phyloP scores from a whole-genome alignment of 1,140 invertebrate species.

The silkworm (Bombyx mori) region ASM3026992v2 NC_085123.1:12067501-12068000 shows the following conservation, averaged over 20 bases:
- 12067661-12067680: conserved; percentile 22
- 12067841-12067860: conserved; percentile 21
- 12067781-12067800: conserved; percentile 61
- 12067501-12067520: conserved; percentile 21
- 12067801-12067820: conserved; percentile 28
- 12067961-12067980: no score
- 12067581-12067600: conserved; percentile 47
- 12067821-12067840: conserved; percentile 48
- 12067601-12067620: conserved; percentile 58
- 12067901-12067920: no score
- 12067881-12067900: not conserved
- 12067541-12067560: conserved; percentile 62
- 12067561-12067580: conserved; percentile 36
- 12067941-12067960: no score
- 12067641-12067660: conserved; percentile 24
- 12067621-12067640: conserved; percentile 61
- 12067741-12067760: conserved; percentile 70
- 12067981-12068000: no score
- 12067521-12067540: conserved; percentile 33
- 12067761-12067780: conserved; percentile 65
- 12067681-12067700: conserved; percentile 34
- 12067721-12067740: conserved; percentile 67
- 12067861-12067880: conserved; percentile 12
- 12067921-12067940: not conserved
- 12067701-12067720: conserved; percentile 27